Percentiles rank a stretch among this genome's conserved stretches.
Conservation (phyloP, 2,113 vertebrate species). For the Nannobrachium achirus region DNA sequence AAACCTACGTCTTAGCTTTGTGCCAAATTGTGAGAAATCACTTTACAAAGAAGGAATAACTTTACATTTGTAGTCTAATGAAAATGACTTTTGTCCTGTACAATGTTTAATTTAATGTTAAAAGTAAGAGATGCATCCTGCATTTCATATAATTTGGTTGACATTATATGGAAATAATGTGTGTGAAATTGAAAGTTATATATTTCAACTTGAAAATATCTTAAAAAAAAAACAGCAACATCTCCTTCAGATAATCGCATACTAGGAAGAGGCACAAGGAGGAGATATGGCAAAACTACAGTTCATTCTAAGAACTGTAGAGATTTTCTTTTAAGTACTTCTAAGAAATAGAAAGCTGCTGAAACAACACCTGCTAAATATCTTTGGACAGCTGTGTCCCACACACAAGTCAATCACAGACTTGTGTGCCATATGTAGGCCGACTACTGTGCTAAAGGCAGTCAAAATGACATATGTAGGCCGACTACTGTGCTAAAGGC, state of each 20-base stretch:
- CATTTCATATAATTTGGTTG: too few relatives aligned
- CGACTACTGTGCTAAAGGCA: constrained; percentile 10
- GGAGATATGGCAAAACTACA: neutral
- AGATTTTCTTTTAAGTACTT: too few relatives aligned
- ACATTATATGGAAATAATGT: too few relatives aligned
- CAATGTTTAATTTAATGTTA: too few relatives aligned
- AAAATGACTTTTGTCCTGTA: too few relatives aligned
- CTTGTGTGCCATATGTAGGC: neutral
- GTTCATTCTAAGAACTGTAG: constrained; percentile 4
- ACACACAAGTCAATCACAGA: neutral
- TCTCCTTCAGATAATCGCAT: neutral
- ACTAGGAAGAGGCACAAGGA: neutral
- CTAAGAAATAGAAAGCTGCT: too few relatives aligned
- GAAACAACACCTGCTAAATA: neutral
- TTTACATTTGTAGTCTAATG: too few relatives aligned
- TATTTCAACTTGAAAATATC: constrained; percentile 5
- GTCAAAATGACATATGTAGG: neutral
- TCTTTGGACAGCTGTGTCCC: neutral
- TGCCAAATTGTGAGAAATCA: neutral
- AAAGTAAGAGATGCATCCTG: too few relatives aligned
- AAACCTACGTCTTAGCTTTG: neutral
- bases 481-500: constrained; percentile 6
- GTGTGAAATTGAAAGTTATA: neutral
- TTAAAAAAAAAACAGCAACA: neutral
- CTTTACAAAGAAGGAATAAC: too few relatives aligned